Percentiles rank a stretch among this genome's conserved stretches.
Conservation (phyloP, 1,140 invertebrate species). For the Eurosta solidaginis region DNA sequence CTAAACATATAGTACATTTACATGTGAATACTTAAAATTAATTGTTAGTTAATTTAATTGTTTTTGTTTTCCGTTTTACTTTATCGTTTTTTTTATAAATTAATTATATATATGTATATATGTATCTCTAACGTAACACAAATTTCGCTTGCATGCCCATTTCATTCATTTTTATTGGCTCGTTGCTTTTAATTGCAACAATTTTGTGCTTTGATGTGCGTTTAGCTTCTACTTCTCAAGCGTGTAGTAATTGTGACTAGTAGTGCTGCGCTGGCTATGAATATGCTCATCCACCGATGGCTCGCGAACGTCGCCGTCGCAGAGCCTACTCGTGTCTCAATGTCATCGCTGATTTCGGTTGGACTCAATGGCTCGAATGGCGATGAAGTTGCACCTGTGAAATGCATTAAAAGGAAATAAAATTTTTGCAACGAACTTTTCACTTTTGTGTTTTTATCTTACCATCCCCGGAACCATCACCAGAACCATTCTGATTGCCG, state of each 20-base stretch:
- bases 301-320: constrained; percentile 33
- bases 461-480: constrained; percentile 58
- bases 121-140: constrained; percentile 13
- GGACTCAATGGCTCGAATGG: constrained; percentile 37
- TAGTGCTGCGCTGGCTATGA: constrained; percentile 38
- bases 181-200: neutral
- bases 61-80: neutral
- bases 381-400: constrained; percentile 40
- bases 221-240: constrained; percentile 44
- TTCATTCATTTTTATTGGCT: neutral
- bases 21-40: neutral
- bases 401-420: neutral
- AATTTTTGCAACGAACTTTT: neutral
- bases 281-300: neutral
- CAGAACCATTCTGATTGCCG: constrained; percentile 45
- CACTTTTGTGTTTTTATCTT: neutral
- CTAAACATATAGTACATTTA: too few relatives aligned
- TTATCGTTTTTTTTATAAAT: neutral
- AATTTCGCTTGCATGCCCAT: neutral
- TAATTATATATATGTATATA: constrained; percentile 22
- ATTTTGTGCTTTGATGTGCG: neutral
- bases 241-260: constrained; percentile 57
- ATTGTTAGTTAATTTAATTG: neutral
- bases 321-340: constrained; percentile 31
- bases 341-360: constrained; percentile 40